phyloP scores from a whole-genome alignment of 2,797 vertebrate species.

The Acomys russatus region DNA sequence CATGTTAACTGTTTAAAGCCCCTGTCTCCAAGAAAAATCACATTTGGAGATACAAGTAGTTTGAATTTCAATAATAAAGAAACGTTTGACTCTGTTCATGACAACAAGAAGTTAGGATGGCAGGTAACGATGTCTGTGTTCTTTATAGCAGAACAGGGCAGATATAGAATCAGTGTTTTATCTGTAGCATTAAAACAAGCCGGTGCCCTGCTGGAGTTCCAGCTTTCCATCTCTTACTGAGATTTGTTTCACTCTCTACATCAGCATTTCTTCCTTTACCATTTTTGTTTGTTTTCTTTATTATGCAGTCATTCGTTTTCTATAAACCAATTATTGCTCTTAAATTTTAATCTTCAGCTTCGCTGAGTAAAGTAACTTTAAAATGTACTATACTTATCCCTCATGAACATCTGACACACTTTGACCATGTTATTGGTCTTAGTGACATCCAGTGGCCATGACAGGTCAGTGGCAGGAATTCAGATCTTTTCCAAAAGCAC shows the following conservation, averaged over 20 bases:
- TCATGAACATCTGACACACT: constrained; percentile 64
- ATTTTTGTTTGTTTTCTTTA: not conserved
- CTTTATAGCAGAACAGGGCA: not conserved
- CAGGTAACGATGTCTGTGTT: not conserved
- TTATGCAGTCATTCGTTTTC: not conserved
- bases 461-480: constrained; percentile 74
- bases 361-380: constrained; percentile 18
- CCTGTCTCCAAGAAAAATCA: not conserved
- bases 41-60: not conserved
- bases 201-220: not conserved
- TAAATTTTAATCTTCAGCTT: constrained; percentile 42
- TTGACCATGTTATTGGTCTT: constrained; percentile 75
- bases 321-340: not conserved
- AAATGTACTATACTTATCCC: constrained; percentile 2
- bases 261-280: not conserved
- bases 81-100: not conserved
- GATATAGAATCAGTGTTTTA: not conserved
- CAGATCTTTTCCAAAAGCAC: constrained; percentile 52
- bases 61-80: not conserved
- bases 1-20: not conserved
- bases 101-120: not conserved
- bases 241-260: not conserved
- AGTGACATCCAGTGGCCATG: constrained; percentile 77
- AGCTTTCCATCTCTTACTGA: not conserved
- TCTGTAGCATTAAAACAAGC: not conserved